phyloP scores from a whole-genome alignment of 2,888 invertebrate genomes.

The Leptinotarsa tumamoca region DNA sequence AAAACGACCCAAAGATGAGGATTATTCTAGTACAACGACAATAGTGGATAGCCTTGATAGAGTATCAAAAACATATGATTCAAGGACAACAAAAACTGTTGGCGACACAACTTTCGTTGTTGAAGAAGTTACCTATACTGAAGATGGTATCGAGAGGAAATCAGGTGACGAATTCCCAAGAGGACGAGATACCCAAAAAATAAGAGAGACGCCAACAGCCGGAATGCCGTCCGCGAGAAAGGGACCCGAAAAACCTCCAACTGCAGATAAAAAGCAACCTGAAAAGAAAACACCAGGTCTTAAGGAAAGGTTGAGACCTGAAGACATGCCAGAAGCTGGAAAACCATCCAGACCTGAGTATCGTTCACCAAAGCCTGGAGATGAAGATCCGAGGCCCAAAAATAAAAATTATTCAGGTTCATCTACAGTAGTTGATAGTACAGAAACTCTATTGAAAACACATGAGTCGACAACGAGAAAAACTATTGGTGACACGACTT shows the following conservation, averaged over 20 bases:
- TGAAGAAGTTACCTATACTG: constrained; percentile 49
- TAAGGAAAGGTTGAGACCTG: not conserved
- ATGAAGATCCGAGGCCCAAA: not conserved
- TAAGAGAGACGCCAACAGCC: not conserved
- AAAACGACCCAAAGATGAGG: not conserved
- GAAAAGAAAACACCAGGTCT: not conserved
- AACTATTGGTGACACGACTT: constrained; percentile 53
- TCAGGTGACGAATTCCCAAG: not conserved
- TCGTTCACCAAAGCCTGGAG: not conserved
- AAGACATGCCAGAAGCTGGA: constrained; percentile 16
- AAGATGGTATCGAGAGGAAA: not conserved
- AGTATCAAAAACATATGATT: not conserved
- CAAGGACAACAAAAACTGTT: constrained; percentile 42
- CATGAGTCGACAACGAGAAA: constrained; percentile 54
- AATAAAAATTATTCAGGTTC: not conserved
- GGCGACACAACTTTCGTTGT: constrained; percentile 55
- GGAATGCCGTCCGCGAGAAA: constrained; percentile 6
- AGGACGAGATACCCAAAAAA: not conserved
- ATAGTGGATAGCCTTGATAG: not conserved
- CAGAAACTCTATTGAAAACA: constrained; percentile 40
- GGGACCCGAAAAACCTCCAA: not conserved
- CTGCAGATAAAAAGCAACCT: constrained; percentile 26
- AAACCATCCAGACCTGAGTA: not conserved
- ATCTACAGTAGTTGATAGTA: constrained; percentile 19
- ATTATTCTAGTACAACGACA: constrained; percentile 17